These are phyloP conservation scores for Macrotus californicus DNA, from an alignment of 2,113 vertebrate species.

Conservation along the genomic window DNA sequence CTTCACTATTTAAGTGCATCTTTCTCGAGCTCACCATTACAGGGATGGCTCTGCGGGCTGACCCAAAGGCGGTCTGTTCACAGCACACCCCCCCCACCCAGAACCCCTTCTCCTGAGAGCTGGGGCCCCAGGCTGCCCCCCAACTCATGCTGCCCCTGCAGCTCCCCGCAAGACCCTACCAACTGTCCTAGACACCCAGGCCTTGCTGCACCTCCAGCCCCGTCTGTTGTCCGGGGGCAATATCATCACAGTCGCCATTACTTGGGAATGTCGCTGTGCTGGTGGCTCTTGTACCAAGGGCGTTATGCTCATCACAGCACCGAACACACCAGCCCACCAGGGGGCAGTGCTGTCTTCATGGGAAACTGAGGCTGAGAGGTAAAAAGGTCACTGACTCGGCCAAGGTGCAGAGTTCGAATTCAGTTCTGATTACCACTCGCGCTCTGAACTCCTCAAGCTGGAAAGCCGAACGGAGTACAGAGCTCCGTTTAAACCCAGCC, in stretches of 20 bases:
- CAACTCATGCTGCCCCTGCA: too few species aligned
- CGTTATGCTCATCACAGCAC: not conserved
- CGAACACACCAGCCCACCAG: not conserved
- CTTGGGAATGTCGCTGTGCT: not conserved
- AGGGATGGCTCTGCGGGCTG: not conserved
- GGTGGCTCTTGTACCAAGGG: accelerated
- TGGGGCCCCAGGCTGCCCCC: not conserved
- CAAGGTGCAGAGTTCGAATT: not conserved
- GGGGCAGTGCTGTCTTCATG: not conserved
- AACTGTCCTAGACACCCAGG: not conserved
- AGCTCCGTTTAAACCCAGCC: not conserved
- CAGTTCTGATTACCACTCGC: not conserved
- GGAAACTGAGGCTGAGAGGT: not conserved
- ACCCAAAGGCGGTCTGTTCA: not conserved
- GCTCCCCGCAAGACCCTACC: not conserved
- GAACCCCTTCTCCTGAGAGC: too few species aligned
- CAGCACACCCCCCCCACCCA: not conserved
- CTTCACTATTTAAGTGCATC: too few species aligned
- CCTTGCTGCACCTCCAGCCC: not conserved
- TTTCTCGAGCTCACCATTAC: not conserved
- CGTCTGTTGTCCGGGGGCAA: not conserved
- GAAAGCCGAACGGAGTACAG: not conserved
- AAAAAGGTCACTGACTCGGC: not conserved
- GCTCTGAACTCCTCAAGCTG: not conserved
- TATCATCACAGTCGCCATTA: not conserved